Evolutionary conservation across 2,888 invertebrate species (phyloP), one percentile per base, ranked within the genome.

Genomic region (Zonitis immaculata): DNA sequence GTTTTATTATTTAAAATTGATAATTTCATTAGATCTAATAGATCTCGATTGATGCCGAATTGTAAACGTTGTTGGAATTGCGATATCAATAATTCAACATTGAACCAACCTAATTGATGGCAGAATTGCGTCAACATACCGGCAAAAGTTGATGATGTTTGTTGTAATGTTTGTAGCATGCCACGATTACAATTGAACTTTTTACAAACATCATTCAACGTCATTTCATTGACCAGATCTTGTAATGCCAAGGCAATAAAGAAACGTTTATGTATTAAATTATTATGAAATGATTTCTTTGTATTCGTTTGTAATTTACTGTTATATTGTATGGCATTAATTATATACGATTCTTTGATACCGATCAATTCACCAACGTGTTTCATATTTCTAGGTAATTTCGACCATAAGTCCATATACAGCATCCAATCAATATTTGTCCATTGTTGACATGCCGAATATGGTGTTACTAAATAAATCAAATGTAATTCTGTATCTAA

Each of bases 51-150:
- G 43, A 98, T 88, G 9, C 97, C 98, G 74, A 98, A 97, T 67
- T 92, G 91, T 39, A 99, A 80, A 12, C 98, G 86, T 66, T 90
- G 88, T 78, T 97, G 95, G 75, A 99, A 97, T 76, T 96, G 93
- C 0, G 89, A 85, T 39, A 99, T 82, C 35, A 99, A 79, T 59
- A 94, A 78, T 73, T 95, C 91, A 68, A 99, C 80, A 71, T 89
- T 91, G 60, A 83, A 84, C 97, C 98, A 99, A 20, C 95, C 93
- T 9, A 99, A 78, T 49, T 94, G 88, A 58, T 84, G 85, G 74
- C 96, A 95, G 77, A 99, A 98, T n/a, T 91, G 86, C 3, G 95
- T 94, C 1, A 98, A 91, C 90, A 97, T 97, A 51, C 95, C 96
- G 50, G 97, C 95, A 82, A 96, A 97, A 28, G 95, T 94, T 28